phyloP scores from a whole-genome alignment of 2,113 vertebrate genomes.

The Salminus brasiliensis region DNA sequence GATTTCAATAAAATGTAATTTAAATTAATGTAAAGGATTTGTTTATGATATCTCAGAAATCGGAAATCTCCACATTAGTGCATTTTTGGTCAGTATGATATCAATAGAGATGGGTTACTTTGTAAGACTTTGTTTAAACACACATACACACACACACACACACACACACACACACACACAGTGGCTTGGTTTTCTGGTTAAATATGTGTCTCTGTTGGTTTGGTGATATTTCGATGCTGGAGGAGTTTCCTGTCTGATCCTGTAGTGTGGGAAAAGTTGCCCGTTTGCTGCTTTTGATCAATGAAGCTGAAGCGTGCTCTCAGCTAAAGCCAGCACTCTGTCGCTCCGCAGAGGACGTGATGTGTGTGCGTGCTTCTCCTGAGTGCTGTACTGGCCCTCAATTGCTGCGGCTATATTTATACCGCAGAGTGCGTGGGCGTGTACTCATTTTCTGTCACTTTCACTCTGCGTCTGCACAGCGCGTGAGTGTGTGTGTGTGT shows the following conservation, averaged over 20 bases:
- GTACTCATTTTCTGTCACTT: constrained; percentile 47
- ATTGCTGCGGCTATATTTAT: constrained; percentile 49
- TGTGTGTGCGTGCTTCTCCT: constrained; percentile 18
- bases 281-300: constrained; percentile 31
- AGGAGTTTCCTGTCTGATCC: constrained; percentile 2
- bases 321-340: constrained; percentile 17
- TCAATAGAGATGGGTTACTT: too few relatives aligned
- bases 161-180: background rate
- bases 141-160: too few relatives aligned
- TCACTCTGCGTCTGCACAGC: constrained; percentile 12
- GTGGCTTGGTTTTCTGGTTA: background rate
- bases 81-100: too few relatives aligned
- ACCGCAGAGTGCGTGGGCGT: constrained; percentile 45
- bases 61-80: too few relatives aligned
- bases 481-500: constrained; percentile 7
- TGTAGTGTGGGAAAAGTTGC: constrained; percentile 7
- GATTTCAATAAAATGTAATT: too few relatives aligned
- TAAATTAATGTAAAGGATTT: too few relatives aligned
- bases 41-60: too few relatives aligned
- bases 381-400: constrained; percentile 41
- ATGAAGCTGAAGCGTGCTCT: constrained; percentile 25
- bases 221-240: background rate
- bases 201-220: background rate
- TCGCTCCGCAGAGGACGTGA: constrained; percentile 7
- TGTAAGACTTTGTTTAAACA: too few relatives aligned